phyloP scores from a whole-genome alignment of 2,113 vertebrate genomes.

The Sminthopsis crassicaudata region DNA sequence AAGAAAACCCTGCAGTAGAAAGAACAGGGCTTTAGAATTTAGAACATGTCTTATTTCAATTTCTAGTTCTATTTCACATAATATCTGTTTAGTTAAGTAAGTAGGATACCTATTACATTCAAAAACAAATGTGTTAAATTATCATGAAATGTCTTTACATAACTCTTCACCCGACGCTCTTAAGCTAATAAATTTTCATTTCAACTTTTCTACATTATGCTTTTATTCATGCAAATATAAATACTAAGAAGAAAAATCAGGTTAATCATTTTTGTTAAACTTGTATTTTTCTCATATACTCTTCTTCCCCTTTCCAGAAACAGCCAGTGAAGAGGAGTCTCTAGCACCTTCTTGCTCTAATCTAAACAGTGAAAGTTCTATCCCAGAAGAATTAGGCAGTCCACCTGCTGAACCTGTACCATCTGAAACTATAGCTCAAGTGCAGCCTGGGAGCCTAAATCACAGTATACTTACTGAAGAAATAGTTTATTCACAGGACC shows the following conservation, averaged over 20 bases:
- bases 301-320: slow-evolving; percentile 77
- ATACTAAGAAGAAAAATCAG: slow-evolving; percentile 28
- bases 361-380: slow-evolving; percentile 85
- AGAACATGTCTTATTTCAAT: not conserved
- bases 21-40: too few relatives aligned
- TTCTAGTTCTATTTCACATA: not conserved
- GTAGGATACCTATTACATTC: not conserved
- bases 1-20: too few relatives aligned
- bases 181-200: too few relatives aligned
- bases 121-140: not conserved
- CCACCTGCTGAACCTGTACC: slow-evolving; percentile 75
- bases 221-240: not conserved
- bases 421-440: slow-evolving; percentile 76
- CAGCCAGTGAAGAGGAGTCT: slow-evolving; percentile 86
- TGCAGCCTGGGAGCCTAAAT: slow-evolving; percentile 79
- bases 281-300: slow-evolving; percentile 44
- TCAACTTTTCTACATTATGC: not conserved
- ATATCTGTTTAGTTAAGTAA: not conserved
- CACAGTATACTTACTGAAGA: slow-evolving; percentile 80
- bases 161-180: not conserved
- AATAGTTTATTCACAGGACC: slow-evolving; percentile 86
- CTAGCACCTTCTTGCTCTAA: slow-evolving; percentile 84
- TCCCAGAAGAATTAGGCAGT: slow-evolving; percentile 85
- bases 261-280: slow-evolving; percentile 7
- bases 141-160: not conserved